Evolutionary conservation across 2,888 invertebrate species (phyloP), one percentile per base, ranked within the genome.

Genomic region (Dermolepida albohirtum): DNA sequence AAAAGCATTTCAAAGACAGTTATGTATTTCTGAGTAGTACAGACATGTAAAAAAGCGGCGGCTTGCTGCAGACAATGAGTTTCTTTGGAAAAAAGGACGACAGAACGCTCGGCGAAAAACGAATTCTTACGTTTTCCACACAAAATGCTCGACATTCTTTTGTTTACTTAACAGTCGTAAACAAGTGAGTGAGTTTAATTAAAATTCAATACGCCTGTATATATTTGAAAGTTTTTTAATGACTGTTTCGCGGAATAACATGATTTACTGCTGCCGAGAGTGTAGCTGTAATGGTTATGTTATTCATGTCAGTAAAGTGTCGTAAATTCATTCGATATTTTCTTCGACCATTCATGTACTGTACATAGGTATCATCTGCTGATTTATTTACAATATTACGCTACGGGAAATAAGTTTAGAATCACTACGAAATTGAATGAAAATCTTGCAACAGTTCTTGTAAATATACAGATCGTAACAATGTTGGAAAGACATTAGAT

Each of bases 1-100:
- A 41, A 57, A 43, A 57, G 57, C 27, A 43, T 43, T 55, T 57
- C 43, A 43, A 12, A 16, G 57, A 57, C 57, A 57, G 57, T 57
- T 57, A 57, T 27, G 43, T 43, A 27, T 12, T 57, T 57, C 57
- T 43, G n/a, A 22, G 57, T 57, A 57, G 40, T 22, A 57, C 57
- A 43, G 57, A 22, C 22, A 27, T n/a, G 57, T 43, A 57, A 43
- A 49, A 49, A 55, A 27, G 43, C 41, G 43, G 43, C 41, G 27
- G 27, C 43, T 34, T 8, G 43, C 22, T 7, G 12, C 44, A 27
- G 14, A 22, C 43, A 12, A 29, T 17, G 14, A 59, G 29, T 62
- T 47, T 47, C 47, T 47, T 14, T 12, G 59, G 44, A 62, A 62
- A 62, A 34, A 34, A 34, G 34, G 8, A 34, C 4, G 8, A 16